Evolutionary conservation across 2,888 invertebrate species (phyloP), one percentile per base, ranked within the genome.

Genomic region (Elysia crispata): DNA sequence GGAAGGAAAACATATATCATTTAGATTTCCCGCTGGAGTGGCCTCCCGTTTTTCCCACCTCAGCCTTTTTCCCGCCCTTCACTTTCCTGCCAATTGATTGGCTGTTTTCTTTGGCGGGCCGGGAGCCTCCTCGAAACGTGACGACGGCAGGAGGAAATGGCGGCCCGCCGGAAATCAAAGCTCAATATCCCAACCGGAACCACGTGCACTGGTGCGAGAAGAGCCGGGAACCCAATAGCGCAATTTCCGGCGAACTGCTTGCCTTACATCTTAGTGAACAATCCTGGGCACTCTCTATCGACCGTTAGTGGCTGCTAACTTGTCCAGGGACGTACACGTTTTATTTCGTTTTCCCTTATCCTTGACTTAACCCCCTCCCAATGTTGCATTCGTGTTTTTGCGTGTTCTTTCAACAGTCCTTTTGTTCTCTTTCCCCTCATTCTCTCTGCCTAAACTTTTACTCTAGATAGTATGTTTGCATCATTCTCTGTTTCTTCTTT

Each of bases 131-230:
- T 69, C 50, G 50, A 60, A 62, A 78, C 78, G 81, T 81, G 81
- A 78, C 81, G 77, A 66, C 28, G 64, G 62, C 49, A 31, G 66
- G 64, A 67, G 23, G 80, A 74, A 75, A 80, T 77, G 66, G 75
- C 72, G 67, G 76, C 70, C 64, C 75, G 78, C 76, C 79, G 83
- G 83, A 84, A 84, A 83, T 83, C 82, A 84, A 84, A 84, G 76
- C 82, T 81, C 84, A 82, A 83, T 83, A 83, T 83, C 74, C 41
- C 79, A 79, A 75, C 79, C 81, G 81, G 81, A 84, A 84, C 83
- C 80, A 76, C 82, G 79, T 83, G 80, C 79, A 81, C 75, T 81
- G 79, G 25, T 57, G 76, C 64, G 78, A 57, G 28, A 66, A 72
- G 76, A 67, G 76, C 67, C 67, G 66, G 76, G 69, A 76, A 82